Conservation (phyloP, 2,797 vertebrate genomes). For the Xenentodon cancila region DNA sequence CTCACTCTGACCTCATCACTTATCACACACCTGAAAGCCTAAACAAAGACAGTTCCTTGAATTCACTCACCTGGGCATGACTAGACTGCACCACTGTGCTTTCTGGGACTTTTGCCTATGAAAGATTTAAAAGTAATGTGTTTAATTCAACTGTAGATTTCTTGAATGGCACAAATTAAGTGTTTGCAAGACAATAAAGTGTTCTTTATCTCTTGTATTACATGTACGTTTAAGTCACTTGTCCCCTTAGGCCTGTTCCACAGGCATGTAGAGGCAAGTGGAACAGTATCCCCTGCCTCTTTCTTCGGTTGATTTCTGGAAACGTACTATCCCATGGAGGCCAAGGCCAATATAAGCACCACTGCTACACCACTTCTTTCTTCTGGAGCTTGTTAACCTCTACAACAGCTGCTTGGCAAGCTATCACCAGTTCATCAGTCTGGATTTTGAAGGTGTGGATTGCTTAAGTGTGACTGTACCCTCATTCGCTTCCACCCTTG, state of each 20-base stretch:
- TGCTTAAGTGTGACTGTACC: too few species aligned
- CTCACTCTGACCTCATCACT: slow-evolving; percentile 37
- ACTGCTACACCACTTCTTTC: too few species aligned
- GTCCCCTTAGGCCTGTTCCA: slow-evolving; percentile 8
- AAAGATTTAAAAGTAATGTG: too few species aligned
- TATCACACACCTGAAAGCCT: slow-evolving; percentile 52
- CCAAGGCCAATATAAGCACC: background rate
- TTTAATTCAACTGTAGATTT: background rate
- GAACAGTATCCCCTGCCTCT: background rate
- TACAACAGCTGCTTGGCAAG: too few species aligned
- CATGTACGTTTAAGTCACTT: slow-evolving; percentile 11
- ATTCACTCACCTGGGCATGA: slow-evolving; percentile 33
- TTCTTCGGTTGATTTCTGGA: slow-evolving; percentile 3
- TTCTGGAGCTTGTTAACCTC: too few species aligned
- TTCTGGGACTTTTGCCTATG: too few species aligned
- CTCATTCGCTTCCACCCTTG: too few species aligned
- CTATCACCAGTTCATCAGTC: too few species aligned
- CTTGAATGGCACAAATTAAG: background rate
- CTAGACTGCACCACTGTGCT: background rate
- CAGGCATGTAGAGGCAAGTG: slow-evolving; percentile 53
- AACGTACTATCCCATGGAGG: slow-evolving; percentile 23
- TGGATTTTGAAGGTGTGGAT: too few species aligned
- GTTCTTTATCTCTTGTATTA: slow-evolving; percentile 3
- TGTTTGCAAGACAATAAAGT: background rate
- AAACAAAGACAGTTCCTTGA: slow-evolving; percentile 46